Conservation (phyloP, 2,113 vertebrate genomes). For the Hydropotes inermis region DNA sequence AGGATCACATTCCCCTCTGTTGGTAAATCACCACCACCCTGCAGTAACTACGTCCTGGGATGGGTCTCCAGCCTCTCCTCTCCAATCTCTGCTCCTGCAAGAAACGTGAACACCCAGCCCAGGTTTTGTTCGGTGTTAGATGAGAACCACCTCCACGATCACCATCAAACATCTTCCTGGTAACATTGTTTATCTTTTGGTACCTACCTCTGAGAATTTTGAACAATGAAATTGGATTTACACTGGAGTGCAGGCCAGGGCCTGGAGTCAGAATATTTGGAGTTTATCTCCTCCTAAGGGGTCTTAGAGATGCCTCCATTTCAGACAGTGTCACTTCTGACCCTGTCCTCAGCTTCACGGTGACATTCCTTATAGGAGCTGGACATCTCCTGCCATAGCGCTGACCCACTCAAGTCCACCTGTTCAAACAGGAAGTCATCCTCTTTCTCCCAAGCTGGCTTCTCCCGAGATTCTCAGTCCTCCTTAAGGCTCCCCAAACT, state of each 20-base stretch:
- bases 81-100: neutral
- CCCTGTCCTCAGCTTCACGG: neutral
- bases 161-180: neutral
- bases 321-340: neutral
- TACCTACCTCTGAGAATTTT: neutral
- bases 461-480: neutral
- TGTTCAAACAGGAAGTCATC: neutral
- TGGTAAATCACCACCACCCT: neutral
- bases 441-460: neutral
- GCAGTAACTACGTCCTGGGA: accelerated
- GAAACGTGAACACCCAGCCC: neutral
- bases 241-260: neutral
- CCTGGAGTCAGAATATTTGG: neutral
- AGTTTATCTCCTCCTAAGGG: neutral
- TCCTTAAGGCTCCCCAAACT: neutral
- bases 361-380: neutral
- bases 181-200: neutral
- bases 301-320: neutral
- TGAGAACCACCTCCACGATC: neutral
- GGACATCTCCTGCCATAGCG: too few species aligned
- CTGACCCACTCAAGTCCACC: neutral
- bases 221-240: neutral
- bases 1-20: neutral
- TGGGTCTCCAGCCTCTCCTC: neutral
- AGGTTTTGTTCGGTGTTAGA: neutral